Evolutionary conservation across 1,140 invertebrate species (phyloP), one percentile per base, ranked within the genome.

Genomic region (Scylla paramamosain): DNA sequence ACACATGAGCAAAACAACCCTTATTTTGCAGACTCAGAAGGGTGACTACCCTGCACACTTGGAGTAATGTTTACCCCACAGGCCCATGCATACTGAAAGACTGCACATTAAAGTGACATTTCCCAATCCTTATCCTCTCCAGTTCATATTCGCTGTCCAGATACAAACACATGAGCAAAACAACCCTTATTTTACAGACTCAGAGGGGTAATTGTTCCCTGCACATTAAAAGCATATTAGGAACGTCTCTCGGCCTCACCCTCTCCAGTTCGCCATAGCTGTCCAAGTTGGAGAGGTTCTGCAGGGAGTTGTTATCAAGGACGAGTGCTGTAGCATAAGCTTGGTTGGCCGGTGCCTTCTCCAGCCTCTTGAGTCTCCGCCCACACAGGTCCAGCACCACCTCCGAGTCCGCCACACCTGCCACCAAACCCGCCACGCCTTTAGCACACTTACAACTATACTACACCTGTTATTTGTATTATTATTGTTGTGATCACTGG

Each of bases 281-380:
- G 96, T 99, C 98, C 95, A 99, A 97, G 97, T 98, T 98, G 97
- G 99, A 98, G 94, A 99, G 97, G 96, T 98, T 98, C 96, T 98
- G 98, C 91, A 99, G 97, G 96, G 98, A 98, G 97, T 99, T 99
- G 96, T 99, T 98, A 97, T 99, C 98, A 46, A 98, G 97, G 96
- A 99, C 98, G 89, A 99, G 97, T 95, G 98, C 98, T 86, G 98
- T 98, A 95, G 98, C 97, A 93, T 98, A 96, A n/a, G 96, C 96
- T 48, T 96, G 96, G 88, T 96, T 96, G 59, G 96, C 95, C 77
- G 96, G 96, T 31, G 96, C 96, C 95, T 97, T 96, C 83, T 97
- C 96, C 20, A 97, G 96, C 93, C 97, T 97, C 59, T 97, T 97
- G 39, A 97, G 94, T 67, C 96, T 96, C 96, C 97, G 96, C 52